These are phyloP conservation scores for Sphaeridia pumilis DNA, from an alignment of 2,888 invertebrate genomes.

Conservation along the genomic window DNA sequence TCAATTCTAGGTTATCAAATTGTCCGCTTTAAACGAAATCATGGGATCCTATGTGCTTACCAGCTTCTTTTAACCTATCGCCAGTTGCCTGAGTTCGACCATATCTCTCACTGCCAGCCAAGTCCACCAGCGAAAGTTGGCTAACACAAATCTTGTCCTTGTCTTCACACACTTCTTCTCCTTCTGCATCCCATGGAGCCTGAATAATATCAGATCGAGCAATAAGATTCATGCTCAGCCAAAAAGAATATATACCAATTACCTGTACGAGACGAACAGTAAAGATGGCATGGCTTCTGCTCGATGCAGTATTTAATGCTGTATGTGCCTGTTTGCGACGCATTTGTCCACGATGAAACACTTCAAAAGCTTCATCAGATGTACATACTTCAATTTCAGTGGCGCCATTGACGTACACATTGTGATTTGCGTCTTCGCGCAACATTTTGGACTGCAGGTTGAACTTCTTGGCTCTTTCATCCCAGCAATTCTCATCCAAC, in stretches of 20 bases:
- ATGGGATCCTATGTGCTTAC: too few species aligned
- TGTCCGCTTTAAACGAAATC: too few species aligned
- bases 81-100: conserved; percentile 82
- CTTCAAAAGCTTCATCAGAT: conserved; percentile 86
- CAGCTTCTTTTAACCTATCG: conserved; percentile 54
- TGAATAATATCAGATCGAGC: too few species aligned
- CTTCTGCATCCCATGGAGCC: conserved; percentile 47
- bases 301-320: conserved; percentile 83
- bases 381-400: conserved; percentile 89
- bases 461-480: conserved; percentile 43
- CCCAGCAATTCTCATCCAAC: conserved; percentile 59
- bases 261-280: conserved; percentile 82
- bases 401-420: conserved; percentile 89
- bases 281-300: conserved; percentile 92
- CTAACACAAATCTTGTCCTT: conserved; percentile 66
- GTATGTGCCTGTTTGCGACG: conserved; percentile 88
- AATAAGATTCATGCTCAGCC: too few species aligned
- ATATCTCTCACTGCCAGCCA: conserved; percentile 93
- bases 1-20: too few species aligned
- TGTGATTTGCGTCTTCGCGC: conserved; percentile 69
- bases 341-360: conserved; percentile 74
- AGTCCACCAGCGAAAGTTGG: conserved; percentile 89
- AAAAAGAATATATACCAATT: too few species aligned
- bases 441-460: conserved; percentile 73
- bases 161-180: conserved; percentile 67